Evolutionary conservation across 2,888 invertebrate genomes (phyloP), one percentile per base, ranked within the genome.

Genomic region (Sepioteuthis lessoniana): DNA sequence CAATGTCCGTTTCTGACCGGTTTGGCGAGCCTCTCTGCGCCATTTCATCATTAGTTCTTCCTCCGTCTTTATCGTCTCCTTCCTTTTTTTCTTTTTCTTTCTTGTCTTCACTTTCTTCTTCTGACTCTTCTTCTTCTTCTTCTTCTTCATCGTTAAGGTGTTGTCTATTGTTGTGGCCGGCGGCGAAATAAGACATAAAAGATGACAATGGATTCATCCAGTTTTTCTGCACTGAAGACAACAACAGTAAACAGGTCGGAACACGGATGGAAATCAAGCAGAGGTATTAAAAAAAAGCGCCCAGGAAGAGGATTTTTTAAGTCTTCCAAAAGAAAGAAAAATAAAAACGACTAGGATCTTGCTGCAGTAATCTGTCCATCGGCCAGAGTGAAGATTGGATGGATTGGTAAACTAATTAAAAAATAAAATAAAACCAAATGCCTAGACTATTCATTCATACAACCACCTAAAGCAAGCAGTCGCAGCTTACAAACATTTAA

Each of bases 141-240:
- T 55, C 55, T 55, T 55, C 55, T 21, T 92, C 47, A 91, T 91
- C 91, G 28, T 47, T 47, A 31, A 42, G 46, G 19, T n/a, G 46
- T 31, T 42, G 42, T 91, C 38, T 31, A 16, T 92, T 19, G 31
- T 92, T 31, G 92, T 47, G 42, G 5, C 47, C 92, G 4, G 92
- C 47, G 46, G 92, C 46, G 35, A 92, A 92, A 92, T 92, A 92
- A 47, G 92, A 92, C 46, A 92, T 92, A 47, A 92, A 47, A n/a
- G 92, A 92, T 10, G 92, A 47, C 42, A 92, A n/a, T 19, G 92
- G 92, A 92, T 92, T 92, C 92, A 92, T 92, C 42, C 92, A 92
- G 92, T 76, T n/a, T 42, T 16, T 28, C 46, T 92, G 31, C 42
- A 42, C n/a, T 42, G 38, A 91, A 31, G 28, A 91, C 42, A 46